Conservation (phyloP, 1,140 invertebrate species). For the Uloborus diversus region DNA sequence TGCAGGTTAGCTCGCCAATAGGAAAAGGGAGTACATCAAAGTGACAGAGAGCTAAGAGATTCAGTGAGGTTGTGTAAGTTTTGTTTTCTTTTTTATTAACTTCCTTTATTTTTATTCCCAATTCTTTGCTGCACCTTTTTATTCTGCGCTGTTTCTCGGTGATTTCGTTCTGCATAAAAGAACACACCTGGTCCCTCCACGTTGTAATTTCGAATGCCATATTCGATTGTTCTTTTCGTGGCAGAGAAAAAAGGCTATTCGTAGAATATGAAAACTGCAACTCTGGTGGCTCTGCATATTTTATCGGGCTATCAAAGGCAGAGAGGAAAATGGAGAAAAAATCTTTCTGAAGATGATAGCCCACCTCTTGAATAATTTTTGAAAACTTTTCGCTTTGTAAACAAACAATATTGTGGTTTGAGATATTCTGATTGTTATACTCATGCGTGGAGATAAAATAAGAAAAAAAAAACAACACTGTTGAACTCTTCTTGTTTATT, state of each 20-base stretch:
- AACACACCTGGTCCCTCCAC: constrained; percentile 36
- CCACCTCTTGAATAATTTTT: no score
- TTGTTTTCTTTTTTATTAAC: neutral
- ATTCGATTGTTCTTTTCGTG: constrained; percentile 27
- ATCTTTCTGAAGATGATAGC: no score
- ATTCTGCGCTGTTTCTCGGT: constrained; percentile 30
- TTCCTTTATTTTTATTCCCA: neutral
- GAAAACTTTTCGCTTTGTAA: no score
- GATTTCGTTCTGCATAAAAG: constrained; percentile 38
- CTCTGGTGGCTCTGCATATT: constrained; percentile 17
- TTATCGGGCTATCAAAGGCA: constrained; percentile 24
- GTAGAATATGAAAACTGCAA: neutral
- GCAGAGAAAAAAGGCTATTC: neutral
- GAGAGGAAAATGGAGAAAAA: no score
- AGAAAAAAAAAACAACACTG: no score
- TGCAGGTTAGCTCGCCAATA: constrained; percentile 12
- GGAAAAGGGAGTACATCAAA: constrained; percentile 45
- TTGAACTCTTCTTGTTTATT: no score
- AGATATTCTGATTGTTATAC: no score
- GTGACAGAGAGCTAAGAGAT: constrained; percentile 35
- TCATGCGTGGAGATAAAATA: no score
- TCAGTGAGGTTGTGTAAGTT: constrained; percentile 3
- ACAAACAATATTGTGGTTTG: no score
- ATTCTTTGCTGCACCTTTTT: neutral
- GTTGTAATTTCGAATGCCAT: constrained; percentile 40